Base-by-base conservation (phyloP, 2,797 vertebrate genomes). In the Tamandua tetradactyla region DNA sequence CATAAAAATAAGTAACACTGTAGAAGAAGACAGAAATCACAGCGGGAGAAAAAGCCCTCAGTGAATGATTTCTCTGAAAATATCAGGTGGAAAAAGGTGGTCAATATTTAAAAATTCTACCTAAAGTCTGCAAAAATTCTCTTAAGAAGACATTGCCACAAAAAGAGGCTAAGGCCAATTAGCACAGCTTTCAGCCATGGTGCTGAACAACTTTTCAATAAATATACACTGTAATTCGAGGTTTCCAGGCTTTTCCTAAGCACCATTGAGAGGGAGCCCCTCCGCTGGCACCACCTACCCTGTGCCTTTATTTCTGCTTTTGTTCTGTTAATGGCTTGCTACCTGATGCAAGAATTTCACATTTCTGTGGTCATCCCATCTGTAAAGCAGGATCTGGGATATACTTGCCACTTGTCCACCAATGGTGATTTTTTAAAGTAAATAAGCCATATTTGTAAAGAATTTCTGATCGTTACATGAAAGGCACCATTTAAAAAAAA, bases 41-140 rank as follows among this genome's bases (percentile, higher is more conserved):
- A 75, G 27, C 40, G 84, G 68, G n/a, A 84, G 25, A 89, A 37
- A 92, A 79, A 23, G 80, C 52, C 27, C 87, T 89, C 15, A 42
- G 35, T 89, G 72, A 90, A 42, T 89, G 59, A 57, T 32, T 44
- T 93, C 35, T 44, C 40, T 42, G 23, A 93, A 90, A 96, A 37
- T 22, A 89, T 72, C 49, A 81, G 42, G 87, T 84, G 52, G 91
- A 71, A 78, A 5, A 62, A 22, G 9, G 81, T 66, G 35, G 81
- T 22, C 13, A 80, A 64, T 55, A 69, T 47, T 81, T 71, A 94
- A 76, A 66, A 59, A 57, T 62, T 74, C 74, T 78, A 42, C 3
- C 5, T 61, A 71, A 92, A 35, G 55, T 10, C 35, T 90, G 7
- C 59, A 84, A 69, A 80, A 81, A 66, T 47, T 94, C 20, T 62